Evolutionary conservation across 2,888 invertebrate genomes (phyloP), one percentile per base, ranked within the genome.

Genomic region (Chloroclystis v-ata): DNA sequence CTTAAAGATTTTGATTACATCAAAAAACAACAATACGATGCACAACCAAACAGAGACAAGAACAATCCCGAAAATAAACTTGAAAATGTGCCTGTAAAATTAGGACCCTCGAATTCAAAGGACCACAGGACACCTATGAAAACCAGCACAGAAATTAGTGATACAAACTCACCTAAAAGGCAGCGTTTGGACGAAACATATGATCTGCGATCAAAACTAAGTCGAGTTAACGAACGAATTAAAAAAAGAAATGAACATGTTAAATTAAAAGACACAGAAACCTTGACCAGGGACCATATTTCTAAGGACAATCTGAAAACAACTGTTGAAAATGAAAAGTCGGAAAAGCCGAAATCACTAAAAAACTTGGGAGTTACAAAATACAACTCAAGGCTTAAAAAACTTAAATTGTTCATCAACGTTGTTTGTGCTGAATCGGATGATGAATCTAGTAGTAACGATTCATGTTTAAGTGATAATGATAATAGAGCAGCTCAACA

Each of bases 361-460:
- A 42, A 30, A 26, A 46, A 35, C 8, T 9, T 50, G 35, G 37
- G 33, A 28, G 16, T 46, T 30, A 30, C 43, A 45, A 20, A 65
- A 33, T 37, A 45, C 6, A 60, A 62, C 52, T 35, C 26, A 5
- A 56, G 57, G 45, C 52, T 47, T 30, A 74, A 67, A 37, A 70
- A 59, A 59, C 65, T 75, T 16, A 72, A 74, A 53, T 48, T 78
- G n/a, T 59, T 71, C 1, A 72, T 78, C 42, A 75, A 76, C 49
- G 58, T 78, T 26, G 53, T 65, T 43, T 69, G 62, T 43, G 45
- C 61, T 39, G 55, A 57, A 24, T 40, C 48, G 25, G 47, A 48
- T 25, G 48, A 51, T 14, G 47, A 52, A 9, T 50, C 51, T 48
- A 52, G 52, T 37, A 47, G 56, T 4, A 47, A 46, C 7, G 47